Percentiles rank a stretch among this genome's conserved stretches.
Conservation (phyloP, 2,888 invertebrate species). For the Cecidostiba fungosa region DNA sequence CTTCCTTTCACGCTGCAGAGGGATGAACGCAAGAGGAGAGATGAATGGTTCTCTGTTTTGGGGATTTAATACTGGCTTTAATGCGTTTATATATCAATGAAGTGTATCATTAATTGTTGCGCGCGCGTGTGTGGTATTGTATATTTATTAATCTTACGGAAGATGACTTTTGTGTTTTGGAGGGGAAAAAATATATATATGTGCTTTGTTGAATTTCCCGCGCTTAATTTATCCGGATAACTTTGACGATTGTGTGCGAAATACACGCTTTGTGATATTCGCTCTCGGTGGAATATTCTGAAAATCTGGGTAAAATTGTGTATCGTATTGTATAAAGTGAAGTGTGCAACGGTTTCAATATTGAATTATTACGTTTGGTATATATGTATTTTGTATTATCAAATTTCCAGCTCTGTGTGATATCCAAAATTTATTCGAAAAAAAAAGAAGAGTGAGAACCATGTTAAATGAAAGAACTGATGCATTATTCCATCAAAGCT, state of each 20-base stretch:
- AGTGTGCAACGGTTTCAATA: neutral
- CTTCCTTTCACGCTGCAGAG: neutral
- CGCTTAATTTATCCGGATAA: no score
- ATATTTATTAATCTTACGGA: neutral
- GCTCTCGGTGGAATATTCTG: neutral
- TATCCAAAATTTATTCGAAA: no score
- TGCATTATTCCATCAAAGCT: neutral
- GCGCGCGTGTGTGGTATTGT: neutral
- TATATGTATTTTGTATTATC: no score
- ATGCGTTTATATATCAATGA: neutral
- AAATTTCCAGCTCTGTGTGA: no score
- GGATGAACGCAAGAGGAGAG: neutral
- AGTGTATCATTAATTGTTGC: neutral
- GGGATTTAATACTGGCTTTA: neutral
- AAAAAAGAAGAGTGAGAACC: no score
- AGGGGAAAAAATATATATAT: no score
- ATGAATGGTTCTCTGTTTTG: neutral
- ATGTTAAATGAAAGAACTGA: no score
- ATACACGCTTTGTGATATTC: no score
- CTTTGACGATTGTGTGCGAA: no score
- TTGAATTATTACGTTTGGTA: neutral
- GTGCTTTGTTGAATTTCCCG: no score
- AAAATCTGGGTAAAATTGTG: neutral
- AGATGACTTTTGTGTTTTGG: neutral
- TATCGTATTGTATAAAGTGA: neutral